Percentiles rank a stretch among this genome's conserved stretches.
phyloP scores from a whole-genome alignment of 2,888 invertebrate species.

The Resseliella maxima region DNA sequence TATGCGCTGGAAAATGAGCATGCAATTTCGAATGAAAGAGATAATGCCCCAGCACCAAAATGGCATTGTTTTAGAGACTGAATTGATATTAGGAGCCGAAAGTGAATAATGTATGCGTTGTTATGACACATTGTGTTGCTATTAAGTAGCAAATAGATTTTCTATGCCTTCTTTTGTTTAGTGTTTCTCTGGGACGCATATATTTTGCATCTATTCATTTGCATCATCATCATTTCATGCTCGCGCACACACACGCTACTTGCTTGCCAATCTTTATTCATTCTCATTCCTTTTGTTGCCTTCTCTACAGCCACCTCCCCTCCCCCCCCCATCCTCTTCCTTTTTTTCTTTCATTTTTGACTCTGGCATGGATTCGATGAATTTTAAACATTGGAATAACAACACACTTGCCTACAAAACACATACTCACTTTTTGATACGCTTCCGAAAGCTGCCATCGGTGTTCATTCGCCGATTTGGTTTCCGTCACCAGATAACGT shows the following conservation, averaged over 20 bases:
- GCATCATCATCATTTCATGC: slow-evolving; percentile 44
- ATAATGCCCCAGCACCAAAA: slow-evolving; percentile 5
- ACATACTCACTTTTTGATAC: slow-evolving; percentile 55
- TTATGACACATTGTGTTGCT: slow-evolving; percentile 51
- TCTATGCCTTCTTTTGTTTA: neutral
- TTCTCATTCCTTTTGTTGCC: neutral
- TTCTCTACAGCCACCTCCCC: too few species aligned
- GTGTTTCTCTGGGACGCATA: neutral
- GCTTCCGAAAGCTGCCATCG: slow-evolving; percentile 57
- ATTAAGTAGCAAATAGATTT: slow-evolving; percentile 47
- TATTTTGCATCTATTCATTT: slow-evolving; percentile 44
- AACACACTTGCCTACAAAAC: slow-evolving; percentile 11
- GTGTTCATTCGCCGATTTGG: slow-evolving; percentile 56
- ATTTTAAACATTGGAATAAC: slow-evolving; percentile 45
- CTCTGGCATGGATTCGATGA: neutral
- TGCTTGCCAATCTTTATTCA: neutral
- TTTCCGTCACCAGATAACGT: slow-evolving; percentile 57
- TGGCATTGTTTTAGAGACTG: neutral
- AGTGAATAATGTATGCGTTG: slow-evolving; percentile 33
- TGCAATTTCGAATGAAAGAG: slow-evolving; percentile 18
- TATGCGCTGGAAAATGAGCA: neutral
- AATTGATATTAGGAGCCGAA: neutral
- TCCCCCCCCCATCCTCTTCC: neutral
- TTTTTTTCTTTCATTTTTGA: slow-evolving; percentile 6
- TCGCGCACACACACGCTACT: slow-evolving; percentile 21